phyloP scores from a whole-genome alignment of 1,140 invertebrate species.

The Anagrus nilaparvatae region DNA sequence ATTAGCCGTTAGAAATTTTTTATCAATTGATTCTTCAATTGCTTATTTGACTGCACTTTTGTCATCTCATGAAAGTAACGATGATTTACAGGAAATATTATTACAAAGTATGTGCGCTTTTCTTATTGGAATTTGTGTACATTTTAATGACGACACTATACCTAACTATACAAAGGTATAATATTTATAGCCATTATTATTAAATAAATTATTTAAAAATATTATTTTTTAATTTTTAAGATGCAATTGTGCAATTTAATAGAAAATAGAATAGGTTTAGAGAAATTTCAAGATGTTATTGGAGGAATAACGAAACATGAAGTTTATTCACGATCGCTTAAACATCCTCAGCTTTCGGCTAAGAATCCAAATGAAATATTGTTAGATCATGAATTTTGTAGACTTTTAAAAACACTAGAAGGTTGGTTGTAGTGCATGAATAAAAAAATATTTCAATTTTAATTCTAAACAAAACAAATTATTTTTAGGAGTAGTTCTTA shows the following conservation, averaged over 20 bases:
- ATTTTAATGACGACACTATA: slow-evolving; percentile 85
- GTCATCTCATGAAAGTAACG: slow-evolving; percentile 48
- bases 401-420: slow-evolving; percentile 71
- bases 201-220: slow-evolving; percentile 3
- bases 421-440: slow-evolving; percentile 37
- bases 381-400: slow-evolving; percentile 93
- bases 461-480: slow-evolving; percentile 1
- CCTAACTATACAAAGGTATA: slow-evolving; percentile 60
- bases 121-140: slow-evolving; percentile 83
- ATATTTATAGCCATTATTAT: slow-evolving; percentile 1
- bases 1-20: slow-evolving; percentile 71
- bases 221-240: slow-evolving; percentile 31
- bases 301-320: slow-evolving; percentile 81
- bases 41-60: slow-evolving; percentile 74
- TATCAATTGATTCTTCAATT: slow-evolving; percentile 75
- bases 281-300: slow-evolving; percentile 80
- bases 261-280: slow-evolving; percentile 82
- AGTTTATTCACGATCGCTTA: slow-evolving; percentile 80
- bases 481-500: slow-evolving; percentile 41
- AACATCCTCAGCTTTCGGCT: slow-evolving; percentile 80
- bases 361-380: slow-evolving; percentile 70
- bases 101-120: slow-evolving; percentile 81
- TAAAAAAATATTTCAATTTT: slow-evolving; percentile 5
- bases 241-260: slow-evolving; percentile 78
- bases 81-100: slow-evolving; percentile 58